Evolutionary conservation across 1,140 invertebrate genomes (phyloP).

Genomic region (Bactericera cockerelli): DNA sequence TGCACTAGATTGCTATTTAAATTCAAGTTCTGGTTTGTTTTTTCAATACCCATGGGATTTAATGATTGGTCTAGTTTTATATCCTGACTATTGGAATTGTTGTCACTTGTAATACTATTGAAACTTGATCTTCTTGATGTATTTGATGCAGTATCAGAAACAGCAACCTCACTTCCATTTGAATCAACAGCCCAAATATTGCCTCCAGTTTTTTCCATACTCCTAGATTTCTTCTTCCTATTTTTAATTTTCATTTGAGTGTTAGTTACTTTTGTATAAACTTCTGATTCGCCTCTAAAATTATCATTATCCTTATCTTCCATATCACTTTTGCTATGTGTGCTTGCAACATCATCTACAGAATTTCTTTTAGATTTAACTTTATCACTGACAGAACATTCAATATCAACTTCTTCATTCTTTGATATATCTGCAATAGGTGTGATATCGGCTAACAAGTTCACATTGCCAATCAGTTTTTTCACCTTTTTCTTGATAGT

Average conservation of each 20-base stretch:
- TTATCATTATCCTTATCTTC: background rate
- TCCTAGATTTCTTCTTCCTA: background rate
- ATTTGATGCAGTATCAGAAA: background rate
- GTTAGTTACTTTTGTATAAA: background rate
- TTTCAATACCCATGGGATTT: too few species aligned
- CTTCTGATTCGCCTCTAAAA: background rate
- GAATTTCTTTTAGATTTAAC: background rate
- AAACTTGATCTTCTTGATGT: background rate
- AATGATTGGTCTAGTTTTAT: too few species aligned
- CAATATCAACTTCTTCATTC: too few species aligned
- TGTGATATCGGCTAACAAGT: too few species aligned
- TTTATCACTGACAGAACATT: too few species aligned
- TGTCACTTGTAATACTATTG: background rate
- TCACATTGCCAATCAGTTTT: too few species aligned
- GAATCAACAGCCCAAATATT: slow-evolving; percentile 4
- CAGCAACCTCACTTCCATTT: too few species aligned
- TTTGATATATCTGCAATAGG: too few species aligned
- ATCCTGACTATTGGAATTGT: too few species aligned
- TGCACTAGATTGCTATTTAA: too few species aligned
- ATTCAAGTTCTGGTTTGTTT: too few species aligned
- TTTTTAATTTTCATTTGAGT: background rate
- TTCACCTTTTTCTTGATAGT: background rate
- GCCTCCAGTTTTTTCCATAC: background rate
- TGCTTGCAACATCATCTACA: background rate
- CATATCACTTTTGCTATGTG: background rate